Conservation (phyloP, 2,797 vertebrate genomes). For the Adelosebastes latens region DNA sequence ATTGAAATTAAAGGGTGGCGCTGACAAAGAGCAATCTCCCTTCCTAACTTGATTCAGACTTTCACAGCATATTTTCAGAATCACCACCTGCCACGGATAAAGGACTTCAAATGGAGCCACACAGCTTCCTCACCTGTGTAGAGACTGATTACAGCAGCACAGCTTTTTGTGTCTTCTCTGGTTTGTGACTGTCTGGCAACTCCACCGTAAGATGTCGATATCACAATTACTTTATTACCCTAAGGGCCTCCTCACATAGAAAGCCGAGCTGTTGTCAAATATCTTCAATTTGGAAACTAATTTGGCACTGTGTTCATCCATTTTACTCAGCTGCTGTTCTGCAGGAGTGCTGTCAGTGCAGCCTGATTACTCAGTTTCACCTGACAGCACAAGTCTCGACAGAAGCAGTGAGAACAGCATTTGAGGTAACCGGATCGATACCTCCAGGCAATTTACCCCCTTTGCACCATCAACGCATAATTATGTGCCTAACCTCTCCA, state of each 20-base stretch:
- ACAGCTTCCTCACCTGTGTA: slow-evolving; percentile 37
- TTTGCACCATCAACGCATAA: slow-evolving; percentile 57
- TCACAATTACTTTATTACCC: slow-evolving; percentile 37
- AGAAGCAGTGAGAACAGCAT: slow-evolving; percentile 49
- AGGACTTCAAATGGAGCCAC: slow-evolving; percentile 13
- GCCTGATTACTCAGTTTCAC: slow-evolving; percentile 64
- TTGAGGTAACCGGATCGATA: slow-evolving; percentile 71
- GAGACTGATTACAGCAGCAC: slow-evolving; percentile 14
- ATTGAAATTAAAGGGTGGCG: slow-evolving; percentile 33
- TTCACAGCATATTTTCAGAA: slow-evolving; percentile 16
- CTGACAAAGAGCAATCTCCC: slow-evolving; percentile 16
- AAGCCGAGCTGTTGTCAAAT: slow-evolving; percentile 27
- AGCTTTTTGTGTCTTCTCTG: slow-evolving; percentile 9
- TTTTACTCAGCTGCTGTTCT: slow-evolving; percentile 41
- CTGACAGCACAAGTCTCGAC: slow-evolving; percentile 52
- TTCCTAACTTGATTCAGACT: slow-evolving; percentile 1
- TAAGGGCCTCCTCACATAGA: slow-evolving; percentile 5
- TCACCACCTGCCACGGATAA: slow-evolving; percentile 8
- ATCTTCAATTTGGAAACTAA: slow-evolving; percentile 54
- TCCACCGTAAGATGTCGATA: slow-evolving; percentile 35
- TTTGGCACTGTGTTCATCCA: slow-evolving; percentile 23
- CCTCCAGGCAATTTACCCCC: slow-evolving; percentile 41
- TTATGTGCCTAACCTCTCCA: slow-evolving; percentile 54
- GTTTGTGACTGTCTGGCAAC: slow-evolving; percentile 15
- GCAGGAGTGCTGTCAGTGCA: slow-evolving; percentile 37